Conservation (phyloP, 1,140 invertebrate species). For the Dermatophagoides farinae region DNA sequence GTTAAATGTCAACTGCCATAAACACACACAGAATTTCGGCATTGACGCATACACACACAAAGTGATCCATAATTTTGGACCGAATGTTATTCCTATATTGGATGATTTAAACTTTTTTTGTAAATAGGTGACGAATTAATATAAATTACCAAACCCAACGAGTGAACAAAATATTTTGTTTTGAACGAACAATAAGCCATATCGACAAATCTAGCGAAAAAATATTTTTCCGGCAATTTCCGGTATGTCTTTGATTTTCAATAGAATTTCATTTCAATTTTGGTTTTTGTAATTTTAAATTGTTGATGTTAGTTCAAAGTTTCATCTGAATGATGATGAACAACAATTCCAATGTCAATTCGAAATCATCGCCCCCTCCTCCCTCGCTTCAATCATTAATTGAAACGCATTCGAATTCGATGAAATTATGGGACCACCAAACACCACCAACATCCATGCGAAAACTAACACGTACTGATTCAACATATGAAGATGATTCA, state of each 20-base stretch:
- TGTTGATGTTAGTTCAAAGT: too few species aligned
- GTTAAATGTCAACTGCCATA: not conserved
- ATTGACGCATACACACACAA: not conserved
- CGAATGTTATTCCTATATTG: not conserved
- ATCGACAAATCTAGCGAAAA: not conserved
- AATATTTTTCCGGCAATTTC: not conserved
- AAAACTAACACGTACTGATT: not conserved
- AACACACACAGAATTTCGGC: not conserved
- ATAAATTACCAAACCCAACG: too few species aligned
- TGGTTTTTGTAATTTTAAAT: not conserved
- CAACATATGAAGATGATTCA: slow-evolving; percentile 1
- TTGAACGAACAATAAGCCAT: not conserved
- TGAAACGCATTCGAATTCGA: not conserved
- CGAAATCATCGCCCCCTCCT: not conserved
- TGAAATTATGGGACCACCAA: not conserved
- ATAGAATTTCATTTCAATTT: not conserved
- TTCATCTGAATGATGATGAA: not conserved
- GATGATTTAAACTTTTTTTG: not conserved
- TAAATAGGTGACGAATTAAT: too few species aligned
- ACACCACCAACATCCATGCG: not conserved
- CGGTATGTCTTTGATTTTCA: too few species aligned
- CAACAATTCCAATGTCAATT: too few species aligned
- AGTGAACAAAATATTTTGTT: too few species aligned
- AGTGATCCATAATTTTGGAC: not conserved
- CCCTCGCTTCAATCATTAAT: not conserved